A percentile compares a stretch with the other conserved stretches of the same genome.
phyloP scores from a whole-genome alignment of 1,140 invertebrate species.

The Halictus rubicundus region DNA sequence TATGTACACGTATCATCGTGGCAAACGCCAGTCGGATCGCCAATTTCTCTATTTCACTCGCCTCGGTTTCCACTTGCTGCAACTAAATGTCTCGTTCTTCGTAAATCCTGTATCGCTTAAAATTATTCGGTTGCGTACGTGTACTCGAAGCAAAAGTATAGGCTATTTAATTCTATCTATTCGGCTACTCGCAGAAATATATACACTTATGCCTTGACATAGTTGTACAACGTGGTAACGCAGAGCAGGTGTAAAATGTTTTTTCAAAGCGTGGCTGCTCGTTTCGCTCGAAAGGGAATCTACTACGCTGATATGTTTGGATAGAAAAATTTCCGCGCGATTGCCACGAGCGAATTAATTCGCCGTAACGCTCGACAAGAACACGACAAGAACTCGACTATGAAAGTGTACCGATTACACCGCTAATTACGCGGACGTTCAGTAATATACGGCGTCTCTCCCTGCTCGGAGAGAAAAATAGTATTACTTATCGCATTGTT shows the following conservation, averaged over 20 bases:
- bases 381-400: slow-evolving; percentile 9
- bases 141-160: too few species aligned
- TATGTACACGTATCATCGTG: slow-evolving; percentile 8
- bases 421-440: background rate
- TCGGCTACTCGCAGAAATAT: too few species aligned
- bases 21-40: slow-evolving; percentile 29
- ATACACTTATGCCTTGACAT: too few species aligned
- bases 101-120: too few species aligned
- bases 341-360: background rate
- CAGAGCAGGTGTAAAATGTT: too few species aligned
- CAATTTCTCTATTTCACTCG: slow-evolving; percentile 15
- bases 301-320: too few species aligned
- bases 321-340: background rate
- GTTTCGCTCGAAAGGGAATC: background rate
- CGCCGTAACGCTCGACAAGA: slow-evolving; percentile 27
- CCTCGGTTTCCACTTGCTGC: background rate
- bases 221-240: too few species aligned
- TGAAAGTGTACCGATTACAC: slow-evolving; percentile 34
- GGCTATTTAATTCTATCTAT: too few species aligned
- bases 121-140: too few species aligned
- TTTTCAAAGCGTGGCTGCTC: background rate
- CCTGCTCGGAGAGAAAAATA: background rate
- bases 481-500: background rate
- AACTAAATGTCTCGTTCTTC: too few species aligned
- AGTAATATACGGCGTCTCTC: background rate